Conservation (phyloP, 2,113 vertebrate genomes). For the Parotia lawesii region DNA sequence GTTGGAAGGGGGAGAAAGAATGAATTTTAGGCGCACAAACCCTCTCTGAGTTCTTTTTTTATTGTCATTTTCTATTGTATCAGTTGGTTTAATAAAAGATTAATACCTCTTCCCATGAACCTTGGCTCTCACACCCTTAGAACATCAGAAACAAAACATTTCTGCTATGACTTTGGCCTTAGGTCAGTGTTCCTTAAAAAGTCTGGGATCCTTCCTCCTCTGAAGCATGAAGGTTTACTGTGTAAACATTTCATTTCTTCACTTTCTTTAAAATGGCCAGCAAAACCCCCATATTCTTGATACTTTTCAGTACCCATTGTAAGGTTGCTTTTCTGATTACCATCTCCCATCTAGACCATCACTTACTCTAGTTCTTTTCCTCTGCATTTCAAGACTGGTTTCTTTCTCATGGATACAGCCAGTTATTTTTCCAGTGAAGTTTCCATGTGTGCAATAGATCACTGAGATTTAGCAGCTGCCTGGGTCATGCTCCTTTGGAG, state of each 20-base stretch:
- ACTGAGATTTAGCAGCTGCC: not conserved
- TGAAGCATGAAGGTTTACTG: not conserved
- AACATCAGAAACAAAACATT: not conserved
- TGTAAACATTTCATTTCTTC: not conserved
- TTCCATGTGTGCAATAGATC: not conserved
- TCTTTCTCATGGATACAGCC: not conserved
- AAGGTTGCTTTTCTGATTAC: not conserved
- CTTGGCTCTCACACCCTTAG: not conserved
- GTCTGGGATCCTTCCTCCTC: not conserved
- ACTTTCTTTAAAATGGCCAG: not conserved
- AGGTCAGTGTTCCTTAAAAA: not conserved
- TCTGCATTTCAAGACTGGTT: not conserved
- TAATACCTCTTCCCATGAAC: not conserved
- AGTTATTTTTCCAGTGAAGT: not conserved
- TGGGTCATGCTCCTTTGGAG: not conserved
- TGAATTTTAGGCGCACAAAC: not conserved
- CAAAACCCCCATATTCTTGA: not conserved
- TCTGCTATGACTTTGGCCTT: conserved; percentile 24
- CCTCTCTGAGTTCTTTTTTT: not conserved
- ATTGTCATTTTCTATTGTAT: not conserved
- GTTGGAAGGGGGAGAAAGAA: not conserved
- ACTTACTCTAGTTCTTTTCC: not conserved
- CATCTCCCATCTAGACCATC: not conserved
- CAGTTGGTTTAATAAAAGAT: conserved; percentile 44
- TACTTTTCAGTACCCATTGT: not conserved